Evolutionary conservation across 2,797 vertebrate genomes (phyloP).

Genomic region (Syndactyla subalaris): DNA sequence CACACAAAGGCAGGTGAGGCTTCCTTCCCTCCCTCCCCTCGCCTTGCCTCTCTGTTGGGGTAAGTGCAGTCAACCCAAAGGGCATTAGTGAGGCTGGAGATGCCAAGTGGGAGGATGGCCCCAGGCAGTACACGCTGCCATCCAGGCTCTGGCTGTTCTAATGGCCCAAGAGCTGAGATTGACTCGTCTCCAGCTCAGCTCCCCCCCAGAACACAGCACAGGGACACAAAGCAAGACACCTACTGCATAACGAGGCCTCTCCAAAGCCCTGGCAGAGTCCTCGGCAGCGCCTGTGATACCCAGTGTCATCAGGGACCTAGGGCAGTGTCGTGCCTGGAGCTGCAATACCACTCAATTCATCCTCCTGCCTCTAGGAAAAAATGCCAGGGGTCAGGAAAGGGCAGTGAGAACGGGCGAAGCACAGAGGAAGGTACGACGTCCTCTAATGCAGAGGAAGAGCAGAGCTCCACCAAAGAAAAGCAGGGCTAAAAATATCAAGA

Average conservation of each 20-base stretch:
- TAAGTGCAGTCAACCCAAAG: not conserved
- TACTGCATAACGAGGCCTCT: not conserved
- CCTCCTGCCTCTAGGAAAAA: conserved; percentile 45
- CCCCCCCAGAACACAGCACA: not conserved
- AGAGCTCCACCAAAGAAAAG: conserved; percentile 23
- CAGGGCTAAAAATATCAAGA: conserved; percentile 66
- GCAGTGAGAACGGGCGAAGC: not conserved
- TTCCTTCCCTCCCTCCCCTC: not conserved
- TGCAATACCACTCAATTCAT: not conserved
- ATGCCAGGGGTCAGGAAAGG: conserved; percentile 55
- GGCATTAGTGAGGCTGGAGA: not conserved
- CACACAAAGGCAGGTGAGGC: not conserved
- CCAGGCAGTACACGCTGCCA: conserved; percentile 2
- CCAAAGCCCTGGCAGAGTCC: not conserved
- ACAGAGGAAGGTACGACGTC: conserved; percentile 20
- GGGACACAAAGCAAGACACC: not conserved
- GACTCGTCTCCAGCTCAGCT: not conserved
- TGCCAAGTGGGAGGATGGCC: conserved; percentile 6
- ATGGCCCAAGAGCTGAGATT: not conserved
- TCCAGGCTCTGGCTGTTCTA: not conserved
- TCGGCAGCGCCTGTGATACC: not conserved
- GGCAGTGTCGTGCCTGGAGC: conserved; percentile 8
- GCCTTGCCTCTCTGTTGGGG: not conserved
- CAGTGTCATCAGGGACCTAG: not conserved
- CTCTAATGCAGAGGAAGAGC: conserved; percentile 45